Percentiles rank a stretch among this genome's conserved stretches.
These are phyloP conservation scores for Rhopalosiphum padi DNA, from an alignment of 1,140 invertebrate genomes.

Conservation along the genomic window DNA sequence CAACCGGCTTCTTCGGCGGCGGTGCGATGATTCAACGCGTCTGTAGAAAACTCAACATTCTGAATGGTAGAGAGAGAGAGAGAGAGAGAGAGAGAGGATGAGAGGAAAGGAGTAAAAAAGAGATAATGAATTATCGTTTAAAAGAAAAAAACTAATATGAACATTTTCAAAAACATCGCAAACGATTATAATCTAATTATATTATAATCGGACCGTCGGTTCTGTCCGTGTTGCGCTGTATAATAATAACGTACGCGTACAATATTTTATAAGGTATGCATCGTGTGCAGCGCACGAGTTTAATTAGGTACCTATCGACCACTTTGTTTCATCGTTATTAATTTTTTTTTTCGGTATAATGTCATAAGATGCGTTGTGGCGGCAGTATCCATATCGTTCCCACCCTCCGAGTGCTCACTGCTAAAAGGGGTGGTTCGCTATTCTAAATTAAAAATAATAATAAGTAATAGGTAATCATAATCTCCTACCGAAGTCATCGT, in stretches of 20 bases:
- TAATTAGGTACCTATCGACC: background rate
- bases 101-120: background rate
- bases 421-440: constrained; percentile 11
- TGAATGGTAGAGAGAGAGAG: background rate
- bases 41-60: background rate
- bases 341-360: background rate
- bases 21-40: background rate
- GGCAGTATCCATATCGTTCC: background rate
- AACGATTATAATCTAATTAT: constrained; percentile 45
- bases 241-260: background rate
- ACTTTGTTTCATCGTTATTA: constrained; percentile 9
- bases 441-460: constrained; percentile 20
- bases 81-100: background rate
- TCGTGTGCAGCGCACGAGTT: background rate
- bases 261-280: background rate
- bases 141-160: background rate
- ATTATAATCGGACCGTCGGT: constrained; percentile 3
- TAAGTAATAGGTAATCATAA: background rate
- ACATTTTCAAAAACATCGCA: constrained; percentile 10
- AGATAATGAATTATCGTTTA: constrained; percentile 40
- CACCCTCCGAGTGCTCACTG: constrained; percentile 14
- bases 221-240: background rate
- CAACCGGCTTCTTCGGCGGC: background rate
- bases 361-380: background rate
- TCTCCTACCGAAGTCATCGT: constrained; percentile 3